These are phyloP conservation scores for Plumapathes pennacea DNA, from an alignment of 92 coral and sea anemone genomes.

Conservation along the genomic window DNA sequence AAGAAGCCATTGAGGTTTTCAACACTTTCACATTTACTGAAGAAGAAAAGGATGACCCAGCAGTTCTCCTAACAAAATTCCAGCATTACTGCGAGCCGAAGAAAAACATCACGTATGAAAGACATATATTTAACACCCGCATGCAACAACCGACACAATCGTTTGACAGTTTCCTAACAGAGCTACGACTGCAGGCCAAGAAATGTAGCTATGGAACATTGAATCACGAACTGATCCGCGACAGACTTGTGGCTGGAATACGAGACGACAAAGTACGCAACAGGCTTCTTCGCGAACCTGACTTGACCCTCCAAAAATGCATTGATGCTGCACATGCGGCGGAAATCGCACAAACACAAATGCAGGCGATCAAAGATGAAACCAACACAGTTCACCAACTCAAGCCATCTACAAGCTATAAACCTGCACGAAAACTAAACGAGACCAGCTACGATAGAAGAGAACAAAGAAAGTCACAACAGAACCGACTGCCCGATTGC, in stretches of 20 bases:
- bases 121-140: slow-evolving; percentile 7
- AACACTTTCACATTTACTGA: no score
- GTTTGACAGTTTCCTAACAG: no score
- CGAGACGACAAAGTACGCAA: slow-evolving; percentile 7
- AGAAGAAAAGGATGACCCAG: no score
- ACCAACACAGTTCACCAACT: not conserved
- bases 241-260: slow-evolving; percentile 7
- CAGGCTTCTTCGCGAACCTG: slow-evolving; percentile 3
- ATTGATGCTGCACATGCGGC: no score
- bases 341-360: slow-evolving; percentile 6
- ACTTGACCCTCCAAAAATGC: slow-evolving; percentile 4
- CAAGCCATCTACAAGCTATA: no score
- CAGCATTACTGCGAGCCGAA: slow-evolving; percentile 6
- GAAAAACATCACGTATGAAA: slow-evolving; percentile 9
- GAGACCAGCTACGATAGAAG: no score
- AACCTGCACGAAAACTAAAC: no score
- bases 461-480: no score
- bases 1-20: slow-evolving; percentile 9
- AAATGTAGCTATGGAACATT: slow-evolving; percentile 10
- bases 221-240: not conserved
- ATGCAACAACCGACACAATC: no score
- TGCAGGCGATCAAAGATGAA: no score
- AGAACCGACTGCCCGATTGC: not conserved
- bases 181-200: slow-evolving; percentile 8
- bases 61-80: not conserved